These are phyloP conservation scores for Metopia argyrocephala DNA, from an alignment of 2,888 invertebrate genomes.

Conservation along the genomic window DNA sequence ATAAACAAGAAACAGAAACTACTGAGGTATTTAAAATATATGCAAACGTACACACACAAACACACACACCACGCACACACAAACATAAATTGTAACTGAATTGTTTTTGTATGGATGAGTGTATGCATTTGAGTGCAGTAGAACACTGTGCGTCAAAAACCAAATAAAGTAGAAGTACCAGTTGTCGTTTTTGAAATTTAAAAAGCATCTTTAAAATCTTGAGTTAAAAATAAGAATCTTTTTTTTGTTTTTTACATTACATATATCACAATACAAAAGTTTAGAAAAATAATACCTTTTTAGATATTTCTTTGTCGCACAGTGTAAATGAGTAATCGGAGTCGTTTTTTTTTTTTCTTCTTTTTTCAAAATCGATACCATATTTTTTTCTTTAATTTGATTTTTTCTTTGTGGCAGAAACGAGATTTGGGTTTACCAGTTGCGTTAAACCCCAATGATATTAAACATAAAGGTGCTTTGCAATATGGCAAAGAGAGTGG, in stretches of 20 bases:
- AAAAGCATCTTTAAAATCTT: too few relatives aligned
- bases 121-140: conserved; percentile 17
- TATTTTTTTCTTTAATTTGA: not conserved
- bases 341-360: conserved; percentile 2
- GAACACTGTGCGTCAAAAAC: too few relatives aligned
- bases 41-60: not conserved
- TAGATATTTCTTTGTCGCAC: conserved; percentile 8
- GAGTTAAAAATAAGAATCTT: not conserved
- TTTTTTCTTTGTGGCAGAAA: conserved; percentile 68
- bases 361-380: conserved; percentile 5
- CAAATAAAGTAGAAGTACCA: too few relatives aligned
- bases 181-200: too few relatives aligned
- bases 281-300: conserved; percentile 1
- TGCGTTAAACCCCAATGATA: conserved; percentile 55
- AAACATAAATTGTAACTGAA: not conserved
- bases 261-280: not conserved
- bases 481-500: conserved; percentile 56
- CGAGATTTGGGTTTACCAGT: conserved; percentile 75
- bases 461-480: conserved; percentile 61
- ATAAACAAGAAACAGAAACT: conserved; percentile 92
- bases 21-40: conserved; percentile 89
- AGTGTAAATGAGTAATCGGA: too few relatives aligned
- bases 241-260: not conserved
- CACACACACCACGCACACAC: not conserved
- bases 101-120: not conserved